Evolutionary conservation across 2,888 invertebrate species (phyloP), one percentile per base, ranked within the genome.

Genomic region (Xestia ashworthii): DNA sequence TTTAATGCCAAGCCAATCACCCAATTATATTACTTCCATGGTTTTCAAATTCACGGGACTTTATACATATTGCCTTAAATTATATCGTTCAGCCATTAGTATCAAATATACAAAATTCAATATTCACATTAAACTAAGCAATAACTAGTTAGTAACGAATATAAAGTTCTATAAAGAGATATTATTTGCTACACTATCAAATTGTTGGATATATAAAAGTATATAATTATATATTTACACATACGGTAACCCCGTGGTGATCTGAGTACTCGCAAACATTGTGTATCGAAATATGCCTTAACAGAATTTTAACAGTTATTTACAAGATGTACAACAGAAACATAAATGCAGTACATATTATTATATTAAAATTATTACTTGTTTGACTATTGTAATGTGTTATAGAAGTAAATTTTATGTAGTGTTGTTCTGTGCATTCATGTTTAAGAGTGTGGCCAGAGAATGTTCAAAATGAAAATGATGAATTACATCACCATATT

Each of bases 361-460:
- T 81, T 81, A 77, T 78, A 86, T 74, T 76, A 75, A 74, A 76
- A 81, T 76, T 60, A 86, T 81, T 75, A 86, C 77, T 83, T 80
- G 77, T 88, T 86, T 76, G 70, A 76, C 75, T 80, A 79, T 83
- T 75, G 65, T 77, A 70, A 78, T 79, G 67, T 87, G 87, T 87
- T 87, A 76, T 84, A 80, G 76, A 81, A 70, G 50, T 84, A 82
- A 87, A 87, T 77, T 76, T 80, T 85, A 80, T 83, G 62, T 78
- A 83, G 78, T 73, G 78, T 76, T 83, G 74, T 83, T 66, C 74
- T 82, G 48, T 62, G 78, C 55, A 53, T 65, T 78, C 9, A 53
- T 82, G 65, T 68, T 73, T 58, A 67, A 14, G 71, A 85, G 78
- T 70, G 86, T 84, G 88, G 68, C 76, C 84, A 88, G 77, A 12